phyloP scores from a whole-genome alignment of 2,113 vertebrate genomes.

The Mola mola region DNA sequence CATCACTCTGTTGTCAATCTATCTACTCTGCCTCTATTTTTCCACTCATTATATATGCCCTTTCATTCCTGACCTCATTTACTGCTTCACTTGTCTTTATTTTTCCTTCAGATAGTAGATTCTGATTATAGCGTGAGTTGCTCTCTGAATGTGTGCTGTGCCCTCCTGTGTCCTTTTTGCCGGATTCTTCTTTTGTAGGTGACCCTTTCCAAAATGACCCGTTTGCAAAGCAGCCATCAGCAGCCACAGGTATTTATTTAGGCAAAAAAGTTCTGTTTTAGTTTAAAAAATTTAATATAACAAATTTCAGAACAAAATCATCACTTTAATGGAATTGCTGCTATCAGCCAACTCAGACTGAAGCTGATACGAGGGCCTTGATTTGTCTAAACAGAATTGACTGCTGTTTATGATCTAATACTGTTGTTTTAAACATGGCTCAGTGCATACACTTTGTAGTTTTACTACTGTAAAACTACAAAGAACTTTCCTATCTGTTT shows the following conservation, averaged over 20 bases:
- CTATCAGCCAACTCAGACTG: neutral
- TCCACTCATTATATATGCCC: too few species aligned
- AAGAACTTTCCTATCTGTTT: too few species aligned
- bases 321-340: neutral
- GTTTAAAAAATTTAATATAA: neutral
- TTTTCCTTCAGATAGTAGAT: neutral
- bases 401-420: too few species aligned
- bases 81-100: neutral
- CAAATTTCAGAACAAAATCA: neutral
- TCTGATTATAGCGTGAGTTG: slow-evolving; percentile 27
- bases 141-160: slow-evolving; percentile 42
- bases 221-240: slow-evolving; percentile 88
- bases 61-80: neutral
- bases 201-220: slow-evolving; percentile 95
- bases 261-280: neutral
- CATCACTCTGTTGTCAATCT: neutral
- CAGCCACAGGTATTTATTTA: slow-evolving; percentile 82
- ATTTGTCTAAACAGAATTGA: too few species aligned
- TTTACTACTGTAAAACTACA: too few species aligned
- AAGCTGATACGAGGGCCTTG: too few species aligned
- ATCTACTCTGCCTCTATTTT: neutral
- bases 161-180: slow-evolving; percentile 38
- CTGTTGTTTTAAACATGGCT: too few species aligned
- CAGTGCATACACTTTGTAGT: neutral
- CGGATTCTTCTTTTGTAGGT: slow-evolving; percentile 67